Evolutionary conservation across 2,797 vertebrate species (phyloP), one percentile per base, ranked within the genome.

Genomic region (Lagodon rhomboides): DNA sequence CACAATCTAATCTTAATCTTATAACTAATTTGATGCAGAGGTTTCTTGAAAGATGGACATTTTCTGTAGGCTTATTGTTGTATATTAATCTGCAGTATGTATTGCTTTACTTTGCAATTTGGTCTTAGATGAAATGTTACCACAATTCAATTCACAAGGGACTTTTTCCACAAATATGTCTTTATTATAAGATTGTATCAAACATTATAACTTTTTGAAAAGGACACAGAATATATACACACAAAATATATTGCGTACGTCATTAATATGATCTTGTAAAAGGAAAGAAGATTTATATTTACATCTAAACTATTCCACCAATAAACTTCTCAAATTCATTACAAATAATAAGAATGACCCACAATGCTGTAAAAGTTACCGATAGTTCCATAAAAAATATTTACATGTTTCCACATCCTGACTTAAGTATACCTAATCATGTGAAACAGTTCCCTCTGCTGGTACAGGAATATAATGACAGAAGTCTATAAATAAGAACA

Each of bases 401-500:
- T 4, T 47, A 16, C 13, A 18, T 0, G 13, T 59, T 34, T 10
- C 18, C 15, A 22, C 13, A 53, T 1, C 30, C 12, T 60, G 20
- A 60, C n/a, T 8, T 3, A 43, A 25, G 23, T 12, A 3, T 46
- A 34, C 20, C 38, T 66, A 30, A 8, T 18, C n/a, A 25, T 38
- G 41, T 62, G 34, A 27, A 77, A 77, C n/a, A 64, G 13, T 27
- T 56, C 10, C n/a, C 18, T 69, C 59, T 77, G 67, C 43, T 60
- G 54, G 54, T 72, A 13, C 43, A 58, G 25, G 23, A 58, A 47
- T 30, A 46, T 68, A 4, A 69, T 34, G 10, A 47, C 22, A 12
- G 41, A 12, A 22, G 43, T 18, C n/a, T 41, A 3, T 17, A 23
- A 10, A 34, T 6, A 34, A 34, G 30, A 7, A 34, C 30, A 34